Percentiles rank a stretch among this genome's conserved stretches.
These are phyloP conservation scores for Dolichotis patagonum DNA, from an alignment of 2,113 vertebrate species.

Conservation along the genomic window DNA sequence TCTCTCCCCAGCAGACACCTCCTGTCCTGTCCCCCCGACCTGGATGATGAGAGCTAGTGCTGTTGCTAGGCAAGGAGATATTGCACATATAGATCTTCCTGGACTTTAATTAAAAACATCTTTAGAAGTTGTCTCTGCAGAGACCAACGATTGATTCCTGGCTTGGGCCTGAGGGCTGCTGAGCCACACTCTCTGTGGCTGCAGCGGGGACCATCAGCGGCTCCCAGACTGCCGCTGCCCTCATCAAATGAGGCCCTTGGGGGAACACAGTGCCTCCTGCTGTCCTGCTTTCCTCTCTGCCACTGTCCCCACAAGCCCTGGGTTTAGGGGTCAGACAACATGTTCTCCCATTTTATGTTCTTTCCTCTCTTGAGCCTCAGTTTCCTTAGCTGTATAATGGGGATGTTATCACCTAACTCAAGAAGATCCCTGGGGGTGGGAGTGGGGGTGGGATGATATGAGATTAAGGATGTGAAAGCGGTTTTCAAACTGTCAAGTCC, in stretches of 20 bases:
- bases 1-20: background rate
- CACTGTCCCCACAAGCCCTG: background rate
- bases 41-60: conserved; percentile 54
- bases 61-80: conserved; percentile 82
- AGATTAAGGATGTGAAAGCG: background rate
- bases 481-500: background rate
- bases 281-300: background rate
- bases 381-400: conserved; percentile 60
- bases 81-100: conserved; percentile 83
- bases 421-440: background rate
- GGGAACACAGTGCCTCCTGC: background rate
- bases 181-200: conserved; percentile 66
- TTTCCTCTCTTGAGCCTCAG: background rate
- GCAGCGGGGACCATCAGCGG: background rate
- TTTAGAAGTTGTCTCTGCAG: conserved; percentile 82
- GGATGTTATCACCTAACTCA: background rate
- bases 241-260: background rate
- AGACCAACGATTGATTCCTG: conserved; percentile 80
- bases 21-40: conserved; percentile 32
- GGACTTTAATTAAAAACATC: conserved; percentile 86
- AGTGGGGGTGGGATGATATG: background rate
- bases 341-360: background rate
- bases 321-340: background rate
- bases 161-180: conserved; percentile 76
- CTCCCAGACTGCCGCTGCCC: background rate